These are phyloP conservation scores for Coptodon bakossiorum DNA, from an alignment of 2,113 vertebrate genomes.

Conservation along the genomic window DNA sequence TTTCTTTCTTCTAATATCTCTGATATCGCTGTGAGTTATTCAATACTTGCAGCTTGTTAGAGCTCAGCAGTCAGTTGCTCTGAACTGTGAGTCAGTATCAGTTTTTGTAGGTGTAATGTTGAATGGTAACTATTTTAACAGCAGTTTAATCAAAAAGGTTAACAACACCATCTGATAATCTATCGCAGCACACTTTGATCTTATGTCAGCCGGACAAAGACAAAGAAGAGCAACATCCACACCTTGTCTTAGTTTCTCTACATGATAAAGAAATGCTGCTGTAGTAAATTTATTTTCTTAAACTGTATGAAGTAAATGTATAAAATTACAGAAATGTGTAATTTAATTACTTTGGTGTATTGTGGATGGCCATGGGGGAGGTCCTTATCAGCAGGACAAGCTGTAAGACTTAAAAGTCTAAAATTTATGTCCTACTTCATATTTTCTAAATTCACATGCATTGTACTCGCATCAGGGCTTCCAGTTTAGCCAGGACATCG, in stretches of 20 bases:
- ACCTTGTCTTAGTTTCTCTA: neutral
- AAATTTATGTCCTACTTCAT: neutral
- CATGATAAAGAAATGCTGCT: neutral
- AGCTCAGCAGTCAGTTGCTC: neutral
- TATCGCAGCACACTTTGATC: neutral
- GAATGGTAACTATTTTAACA: neutral
- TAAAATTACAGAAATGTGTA: neutral
- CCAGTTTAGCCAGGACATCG: neutral
- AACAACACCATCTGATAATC: neutral
- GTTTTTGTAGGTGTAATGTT: neutral
- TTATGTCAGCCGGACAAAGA: neutral
- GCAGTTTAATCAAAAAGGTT: neutral
- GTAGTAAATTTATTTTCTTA: neutral
- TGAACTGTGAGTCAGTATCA: neutral
- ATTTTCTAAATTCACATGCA: neutral
- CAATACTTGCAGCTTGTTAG: neutral
- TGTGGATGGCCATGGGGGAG: neutral
- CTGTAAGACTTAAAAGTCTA: neutral
- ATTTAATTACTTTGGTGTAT: neutral
- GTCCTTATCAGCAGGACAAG: neutral
- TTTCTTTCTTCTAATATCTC: neutral
- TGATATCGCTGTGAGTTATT: neutral
- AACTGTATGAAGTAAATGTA: neutral
- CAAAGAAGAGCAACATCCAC: neutral
- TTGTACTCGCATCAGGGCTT: neutral